phyloP scores from a whole-genome alignment of 2,888 invertebrate genomes.

The Thereva nobilitata region DNA sequence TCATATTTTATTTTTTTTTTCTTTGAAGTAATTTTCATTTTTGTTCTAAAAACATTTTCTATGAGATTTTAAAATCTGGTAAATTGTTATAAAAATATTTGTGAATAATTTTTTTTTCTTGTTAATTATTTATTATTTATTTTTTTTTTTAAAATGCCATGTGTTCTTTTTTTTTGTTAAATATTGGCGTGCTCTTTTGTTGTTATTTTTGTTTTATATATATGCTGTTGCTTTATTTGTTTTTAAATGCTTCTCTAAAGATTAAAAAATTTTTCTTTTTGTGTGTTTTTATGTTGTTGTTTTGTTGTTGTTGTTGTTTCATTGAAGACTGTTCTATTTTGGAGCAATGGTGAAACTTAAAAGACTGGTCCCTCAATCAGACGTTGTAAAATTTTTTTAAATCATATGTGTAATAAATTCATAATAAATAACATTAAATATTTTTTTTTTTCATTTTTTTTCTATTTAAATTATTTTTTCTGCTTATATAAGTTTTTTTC shows the following conservation, averaged over 20 bases:
- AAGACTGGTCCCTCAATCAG: slow-evolving; percentile 61
- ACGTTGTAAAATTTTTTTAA: slow-evolving; percentile 57
- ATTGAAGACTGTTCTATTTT: slow-evolving; percentile 18
- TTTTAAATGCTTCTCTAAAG: neutral
- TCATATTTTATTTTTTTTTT: too few relatives aligned
- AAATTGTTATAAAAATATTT: slow-evolving; percentile 31
- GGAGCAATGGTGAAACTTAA: slow-evolving; percentile 60
- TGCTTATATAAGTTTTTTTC: neutral
- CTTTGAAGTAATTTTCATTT: too few relatives aligned
- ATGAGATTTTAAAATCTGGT: slow-evolving; percentile 7
- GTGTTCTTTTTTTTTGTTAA: slow-evolving; percentile 6
- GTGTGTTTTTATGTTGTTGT: neutral
- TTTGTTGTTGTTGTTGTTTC: neutral
- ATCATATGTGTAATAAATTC: slow-evolving; percentile 45
- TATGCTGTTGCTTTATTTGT: slow-evolving; percentile 9
- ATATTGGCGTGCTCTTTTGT: neutral
- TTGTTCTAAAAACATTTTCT: neutral
- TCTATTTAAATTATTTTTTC: neutral
- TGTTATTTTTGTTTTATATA: neutral
- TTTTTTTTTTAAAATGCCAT: neutral
- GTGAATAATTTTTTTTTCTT: slow-evolving; percentile 1
- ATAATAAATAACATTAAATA: slow-evolving; percentile 8
- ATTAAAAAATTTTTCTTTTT: neutral
- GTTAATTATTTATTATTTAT: slow-evolving; percentile 15
- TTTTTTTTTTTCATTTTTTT: slow-evolving; percentile 6